A percentile compares a stretch with the other conserved stretches of the same genome.
Evolutionary conservation across 2,888 invertebrate species (phyloP).

Genomic region (Ochropleura plecta): DNA sequence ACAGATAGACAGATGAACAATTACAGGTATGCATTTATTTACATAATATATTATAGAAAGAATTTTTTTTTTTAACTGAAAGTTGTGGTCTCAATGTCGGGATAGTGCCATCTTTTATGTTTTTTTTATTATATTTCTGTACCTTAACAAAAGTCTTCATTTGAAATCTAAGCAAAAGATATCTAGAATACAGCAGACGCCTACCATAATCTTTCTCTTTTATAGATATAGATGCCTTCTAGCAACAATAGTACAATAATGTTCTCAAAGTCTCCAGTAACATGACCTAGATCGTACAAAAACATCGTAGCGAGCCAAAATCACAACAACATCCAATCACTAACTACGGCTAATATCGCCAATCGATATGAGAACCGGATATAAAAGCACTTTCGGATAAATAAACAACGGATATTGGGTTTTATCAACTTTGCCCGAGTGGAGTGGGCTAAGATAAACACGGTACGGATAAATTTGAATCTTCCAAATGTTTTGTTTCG

Average conservation of each 20-base stretch:
- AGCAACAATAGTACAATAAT: slow-evolving; percentile 14
- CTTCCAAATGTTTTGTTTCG: slow-evolving; percentile 44
- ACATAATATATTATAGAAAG: too few species aligned
- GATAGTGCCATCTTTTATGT: neutral
- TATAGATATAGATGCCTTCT: slow-evolving; percentile 6
- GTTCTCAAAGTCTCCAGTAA: neutral
- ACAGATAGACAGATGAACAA: too few species aligned
- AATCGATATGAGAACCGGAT: slow-evolving; percentile 57
- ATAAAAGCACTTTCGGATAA: slow-evolving; percentile 64
- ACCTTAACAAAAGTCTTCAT: neutral
- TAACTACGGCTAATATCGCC: slow-evolving; percentile 52
- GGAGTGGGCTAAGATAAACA: slow-evolving; percentile 56
- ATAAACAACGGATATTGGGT: slow-evolving; percentile 69
- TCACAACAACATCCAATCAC: slow-evolving; percentile 42
- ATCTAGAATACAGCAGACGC: neutral
- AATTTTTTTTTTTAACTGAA: too few species aligned
- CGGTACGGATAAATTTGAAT: slow-evolving; percentile 57
- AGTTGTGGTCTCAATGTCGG: neutral
- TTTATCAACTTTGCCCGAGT: slow-evolving; percentile 60
- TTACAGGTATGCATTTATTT: too few species aligned
- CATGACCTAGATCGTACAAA: slow-evolving; percentile 46
- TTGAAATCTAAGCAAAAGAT: neutral
- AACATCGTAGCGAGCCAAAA: slow-evolving; percentile 49
- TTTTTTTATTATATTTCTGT: neutral
- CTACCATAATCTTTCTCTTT: neutral